A percentile compares a stretch with the other conserved stretches of the same genome.
These are phyloP conservation scores for Copsychus sechellarum DNA, from an alignment of 2,113 vertebrate species.

Conservation along the genomic window DNA sequence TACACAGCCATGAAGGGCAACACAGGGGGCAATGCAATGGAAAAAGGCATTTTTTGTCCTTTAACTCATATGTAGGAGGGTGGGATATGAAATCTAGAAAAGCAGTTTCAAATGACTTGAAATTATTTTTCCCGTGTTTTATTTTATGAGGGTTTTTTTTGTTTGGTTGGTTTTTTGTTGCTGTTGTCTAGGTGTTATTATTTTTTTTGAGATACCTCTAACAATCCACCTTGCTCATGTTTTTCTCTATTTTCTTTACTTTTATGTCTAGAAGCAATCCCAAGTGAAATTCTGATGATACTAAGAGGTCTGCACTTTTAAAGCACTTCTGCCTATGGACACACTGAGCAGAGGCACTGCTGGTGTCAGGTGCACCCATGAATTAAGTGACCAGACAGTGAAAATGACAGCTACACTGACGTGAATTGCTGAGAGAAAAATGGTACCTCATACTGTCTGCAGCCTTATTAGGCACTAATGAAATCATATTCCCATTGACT, in stretches of 20 bases:
- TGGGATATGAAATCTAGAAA: not conserved
- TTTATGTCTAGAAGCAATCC: not conserved
- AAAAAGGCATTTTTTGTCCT: not conserved
- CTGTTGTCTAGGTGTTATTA: not conserved
- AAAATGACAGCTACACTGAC: slow-evolving; percentile 49
- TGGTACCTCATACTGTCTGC: slow-evolving; percentile 32
- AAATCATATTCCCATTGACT: slow-evolving; percentile 50
- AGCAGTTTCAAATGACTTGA: not conserved
- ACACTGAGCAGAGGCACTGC: not conserved
- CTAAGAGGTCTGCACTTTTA: not conserved
- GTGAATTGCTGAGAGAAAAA: slow-evolving; percentile 53
- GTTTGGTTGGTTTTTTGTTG: not conserved
- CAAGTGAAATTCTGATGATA: not conserved
- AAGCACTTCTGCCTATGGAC: not conserved
- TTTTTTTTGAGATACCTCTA: not conserved
- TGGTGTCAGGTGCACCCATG: slow-evolving; percentile 10
- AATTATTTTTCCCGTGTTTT: not conserved
- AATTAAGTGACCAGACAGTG: slow-evolving; percentile 30
- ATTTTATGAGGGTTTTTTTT: not conserved
- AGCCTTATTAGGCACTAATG: slow-evolving; percentile 43
- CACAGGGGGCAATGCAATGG: not conserved
- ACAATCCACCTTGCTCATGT: not conserved
- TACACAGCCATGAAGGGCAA: not conserved
- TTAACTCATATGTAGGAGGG: not conserved
- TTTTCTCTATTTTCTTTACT: not conserved